Evolutionary conservation across 1,140 invertebrate species (phyloP).

Genomic region (Drosophila melanica): DNA sequence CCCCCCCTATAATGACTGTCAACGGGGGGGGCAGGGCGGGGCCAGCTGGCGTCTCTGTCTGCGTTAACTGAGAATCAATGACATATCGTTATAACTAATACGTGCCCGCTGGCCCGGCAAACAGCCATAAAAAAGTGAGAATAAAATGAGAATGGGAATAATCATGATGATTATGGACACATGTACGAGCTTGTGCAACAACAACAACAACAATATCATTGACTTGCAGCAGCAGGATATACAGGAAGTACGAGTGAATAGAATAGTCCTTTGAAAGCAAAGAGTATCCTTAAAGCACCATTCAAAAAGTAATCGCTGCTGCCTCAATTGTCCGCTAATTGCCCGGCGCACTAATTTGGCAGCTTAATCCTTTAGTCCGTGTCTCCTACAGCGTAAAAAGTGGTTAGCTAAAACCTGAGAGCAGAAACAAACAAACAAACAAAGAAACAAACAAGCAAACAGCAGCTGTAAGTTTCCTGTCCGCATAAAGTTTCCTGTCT

Average conservation of each 20-base stretch:
- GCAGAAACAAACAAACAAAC: constrained; percentile 9
- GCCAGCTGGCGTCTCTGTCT: constrained; percentile 26
- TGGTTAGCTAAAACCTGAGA: constrained; percentile 23
- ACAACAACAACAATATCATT: constrained; percentile 36
- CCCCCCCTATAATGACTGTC: constrained; percentile 60
- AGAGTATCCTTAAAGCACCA: no score
- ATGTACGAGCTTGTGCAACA: constrained; percentile 14
- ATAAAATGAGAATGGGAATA: constrained; percentile 52
- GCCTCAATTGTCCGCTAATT: constrained; percentile 53
- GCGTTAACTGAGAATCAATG: constrained; percentile 74
- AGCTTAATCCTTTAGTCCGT: constrained; percentile 49
- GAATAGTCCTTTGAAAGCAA: no score
- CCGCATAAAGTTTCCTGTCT: constrained; percentile 38
- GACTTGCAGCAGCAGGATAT: constrained; percentile 6
- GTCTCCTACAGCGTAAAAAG: neutral
- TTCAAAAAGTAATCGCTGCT: constrained; percentile 8
- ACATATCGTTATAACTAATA: constrained; percentile 78
- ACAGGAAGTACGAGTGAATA: no score
- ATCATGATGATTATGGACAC: constrained; percentile 45
- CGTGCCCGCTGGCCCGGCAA: constrained; percentile 60
- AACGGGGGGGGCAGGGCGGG: constrained; percentile 38
- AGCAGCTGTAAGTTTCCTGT: constrained; percentile 36
- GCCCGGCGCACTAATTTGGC: constrained; percentile 59
- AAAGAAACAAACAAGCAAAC: constrained; percentile 4
- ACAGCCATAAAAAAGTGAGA: constrained; percentile 54